Evolutionary conservation across 2,113 vertebrate genomes (phyloP), one percentile per base, ranked within the genome.

Genomic region (Lates calcarifer): DNA sequence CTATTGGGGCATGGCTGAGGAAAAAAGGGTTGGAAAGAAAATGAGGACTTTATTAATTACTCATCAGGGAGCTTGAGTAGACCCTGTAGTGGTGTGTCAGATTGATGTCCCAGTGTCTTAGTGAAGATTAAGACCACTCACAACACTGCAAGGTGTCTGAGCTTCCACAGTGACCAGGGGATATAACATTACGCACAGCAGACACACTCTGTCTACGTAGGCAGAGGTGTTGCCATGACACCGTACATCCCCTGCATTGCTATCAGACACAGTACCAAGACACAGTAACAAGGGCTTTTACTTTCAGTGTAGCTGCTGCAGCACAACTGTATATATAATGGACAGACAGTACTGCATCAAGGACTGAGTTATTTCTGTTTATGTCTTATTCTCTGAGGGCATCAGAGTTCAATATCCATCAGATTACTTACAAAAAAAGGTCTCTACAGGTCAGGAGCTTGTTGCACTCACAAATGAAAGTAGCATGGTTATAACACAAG

Each of bases 51-150:
- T 77, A 83, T 85, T 89, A 90, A 91, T 92, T 87, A 89, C 89
- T 81, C 82, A 86, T 67, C 6, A n/a, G 5, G 65, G 69, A 74
- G 41, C 56, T 78, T 67, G 65, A 90, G 80, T 53, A 68, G 66
- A 57, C 57, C 45, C 62, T 63, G 57, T n/a, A n/a, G 64, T 55
- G 24, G 55, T 75, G 61, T 79, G 63, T 83, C 74, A 78, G 73
- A 64, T 31, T 65, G 73, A 77, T 74, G 66, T 57, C 45, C 66
- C 33, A 72, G 26, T 76, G 58, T 87, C 72, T 81, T 82, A 88
- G 91, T 89, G 68, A 91, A 90, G 88, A 93, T 92, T 80, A 90
- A 89, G 62, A 66, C 68, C 37, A 53, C 57, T 75, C 64, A 79
- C 84, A 79, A 81, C 68, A 82, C 45, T 15, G 64, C 56, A 31